Evolutionary conservation across 2,888 invertebrate genomes (phyloP).

Genomic region (Pammene aurita): DNA sequence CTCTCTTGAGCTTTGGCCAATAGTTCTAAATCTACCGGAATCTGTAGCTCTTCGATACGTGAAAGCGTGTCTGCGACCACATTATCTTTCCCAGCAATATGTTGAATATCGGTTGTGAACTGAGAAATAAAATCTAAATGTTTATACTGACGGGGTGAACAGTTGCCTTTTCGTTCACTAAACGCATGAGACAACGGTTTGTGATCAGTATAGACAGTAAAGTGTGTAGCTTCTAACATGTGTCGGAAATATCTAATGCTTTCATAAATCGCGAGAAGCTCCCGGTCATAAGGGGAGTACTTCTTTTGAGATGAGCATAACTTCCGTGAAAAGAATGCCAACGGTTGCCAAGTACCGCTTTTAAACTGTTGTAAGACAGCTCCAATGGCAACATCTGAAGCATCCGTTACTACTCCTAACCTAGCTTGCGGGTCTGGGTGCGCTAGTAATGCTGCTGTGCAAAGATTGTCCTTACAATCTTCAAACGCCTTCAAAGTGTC

Average conservation of each 20-base stretch:
- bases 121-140: not conserved
- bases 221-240: not conserved
- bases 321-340: constrained; percentile 2
- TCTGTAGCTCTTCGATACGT: no score
- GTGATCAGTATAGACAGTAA: constrained; percentile 1
- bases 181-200: not conserved
- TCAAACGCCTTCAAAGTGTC: constrained; percentile 45
- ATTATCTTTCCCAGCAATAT: no score
- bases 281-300: constrained; percentile 3
- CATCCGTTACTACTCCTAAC: constrained; percentile 55
- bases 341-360: not conserved
- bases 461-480: constrained; percentile 48
- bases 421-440: constrained; percentile 51
- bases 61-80: no score
- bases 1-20: no score
- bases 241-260: not conserved
- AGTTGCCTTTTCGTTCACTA: not conserved
- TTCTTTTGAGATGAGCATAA: not conserved
- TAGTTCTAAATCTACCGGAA: no score
- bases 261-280: not conserved
- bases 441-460: constrained; percentile 49
- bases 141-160: not conserved
- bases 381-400: constrained; percentile 59
- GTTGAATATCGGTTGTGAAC: no score
- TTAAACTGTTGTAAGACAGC: constrained; percentile 57